Conservation (phyloP, 1,140 invertebrate genomes). For the Lerema accius region DNA sequence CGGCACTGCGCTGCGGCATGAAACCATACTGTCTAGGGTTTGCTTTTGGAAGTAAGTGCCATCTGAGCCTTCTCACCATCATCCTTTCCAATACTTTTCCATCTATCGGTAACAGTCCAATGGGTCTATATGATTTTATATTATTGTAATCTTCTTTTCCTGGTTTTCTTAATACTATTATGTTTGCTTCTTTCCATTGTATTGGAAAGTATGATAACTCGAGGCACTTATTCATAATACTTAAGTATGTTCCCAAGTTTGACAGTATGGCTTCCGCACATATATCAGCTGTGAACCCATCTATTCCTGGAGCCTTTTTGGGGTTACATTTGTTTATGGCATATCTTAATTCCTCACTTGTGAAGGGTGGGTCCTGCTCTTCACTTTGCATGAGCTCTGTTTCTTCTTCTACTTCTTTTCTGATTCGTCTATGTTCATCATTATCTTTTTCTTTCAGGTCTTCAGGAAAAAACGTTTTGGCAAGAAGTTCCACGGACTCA, state of each 20-base stretch:
- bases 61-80: background rate
- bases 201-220: slow-evolving; percentile 1
- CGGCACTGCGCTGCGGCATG: background rate
- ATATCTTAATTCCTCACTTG: background rate
- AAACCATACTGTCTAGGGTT: slow-evolving; percentile 5
- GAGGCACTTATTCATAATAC: background rate
- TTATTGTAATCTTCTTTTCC: background rate
- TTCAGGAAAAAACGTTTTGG: background rate
- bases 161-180: slow-evolving; percentile 1
- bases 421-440: background rate
- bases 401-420: background rate
- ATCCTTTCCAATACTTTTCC: slow-evolving; percentile 5
- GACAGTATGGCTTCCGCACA: background rate
- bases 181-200: background rate
- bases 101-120: background rate
- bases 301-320: slow-evolving; percentile 16
- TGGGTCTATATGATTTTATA: background rate
- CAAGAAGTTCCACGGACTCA: background rate
- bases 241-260: background rate
- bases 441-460: background rate
- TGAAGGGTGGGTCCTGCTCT: background rate
- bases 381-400: background rate
- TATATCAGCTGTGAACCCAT: slow-evolving; percentile 1
- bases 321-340: background rate
- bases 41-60: background rate